Percentiles rank a stretch among this genome's conserved stretches.
Evolutionary conservation across 92 coral and sea anemone species (phyloP).

Genomic region (Heteractis magnifica): DNA sequence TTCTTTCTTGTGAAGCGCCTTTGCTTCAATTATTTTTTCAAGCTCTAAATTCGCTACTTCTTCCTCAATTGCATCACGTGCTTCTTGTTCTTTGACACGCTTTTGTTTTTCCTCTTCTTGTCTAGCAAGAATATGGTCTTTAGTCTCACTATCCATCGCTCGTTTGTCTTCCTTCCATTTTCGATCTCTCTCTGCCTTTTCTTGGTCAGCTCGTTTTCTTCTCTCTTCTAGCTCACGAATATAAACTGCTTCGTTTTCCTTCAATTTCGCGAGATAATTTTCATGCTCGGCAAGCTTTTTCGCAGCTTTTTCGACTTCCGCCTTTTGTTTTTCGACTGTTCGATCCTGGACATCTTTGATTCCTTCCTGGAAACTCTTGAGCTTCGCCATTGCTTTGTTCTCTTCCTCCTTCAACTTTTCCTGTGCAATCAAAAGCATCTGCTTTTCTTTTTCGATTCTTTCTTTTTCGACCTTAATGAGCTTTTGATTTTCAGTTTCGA

Average conservation of each 20-base stretch:
- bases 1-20: slow-evolving; percentile 47
- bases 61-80: slow-evolving; percentile 23
- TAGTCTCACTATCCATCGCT: slow-evolving; percentile 43
- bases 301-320: slow-evolving; percentile 30
- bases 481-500: slow-evolving; percentile 45
- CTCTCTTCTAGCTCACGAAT: slow-evolving; percentile 34
- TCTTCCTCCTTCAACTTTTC: slow-evolving; percentile 47
- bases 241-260: slow-evolving; percentile 38
- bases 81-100: slow-evolving; percentile 27
- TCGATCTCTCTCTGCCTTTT: slow-evolving; percentile 29
- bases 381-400: slow-evolving; percentile 30
- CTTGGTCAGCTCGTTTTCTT: slow-evolving; percentile 25
- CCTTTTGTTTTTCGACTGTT: slow-evolving; percentile 16
- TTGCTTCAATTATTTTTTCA: slow-evolving; percentile 40
- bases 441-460: slow-evolving; percentile 45
- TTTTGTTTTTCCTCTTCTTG: slow-evolving; percentile 3
- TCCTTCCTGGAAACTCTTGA: slow-evolving; percentile 32
- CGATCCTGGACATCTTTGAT: slow-evolving; percentile 16
- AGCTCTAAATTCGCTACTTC: slow-evolving; percentile 21
- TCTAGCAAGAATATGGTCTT: not conserved
- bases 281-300: slow-evolving; percentile 29
- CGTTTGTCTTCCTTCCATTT: slow-evolving; percentile 41
- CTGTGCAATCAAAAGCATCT: slow-evolving; percentile 34
- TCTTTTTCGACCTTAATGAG: slow-evolving; percentile 31
- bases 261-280: slow-evolving; percentile 22